Percentiles rank a stretch among this genome's conserved stretches.
Evolutionary conservation across 1,140 invertebrate species (phyloP).

Genomic region (Euwallacea fornicatus): DNA sequence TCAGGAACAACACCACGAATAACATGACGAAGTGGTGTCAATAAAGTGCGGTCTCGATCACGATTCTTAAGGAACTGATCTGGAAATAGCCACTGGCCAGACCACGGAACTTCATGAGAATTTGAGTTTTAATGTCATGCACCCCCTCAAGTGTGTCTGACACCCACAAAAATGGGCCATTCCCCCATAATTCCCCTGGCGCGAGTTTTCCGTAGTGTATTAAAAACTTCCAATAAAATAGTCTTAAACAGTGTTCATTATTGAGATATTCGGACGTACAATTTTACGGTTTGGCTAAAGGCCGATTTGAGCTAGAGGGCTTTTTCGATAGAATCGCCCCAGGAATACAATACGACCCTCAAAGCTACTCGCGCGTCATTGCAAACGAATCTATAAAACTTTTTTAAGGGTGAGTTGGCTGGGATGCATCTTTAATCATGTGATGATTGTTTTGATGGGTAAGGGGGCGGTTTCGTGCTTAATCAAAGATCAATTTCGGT

Average conservation of each 20-base stretch:
- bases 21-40: background rate
- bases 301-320: background rate
- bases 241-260: too few relatives aligned
- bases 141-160: conserved; percentile 43
- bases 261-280: too few relatives aligned
- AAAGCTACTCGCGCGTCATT: conserved; percentile 5
- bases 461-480: too few relatives aligned
- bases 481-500: too few relatives aligned
- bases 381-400: conserved; percentile 26
- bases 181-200: background rate
- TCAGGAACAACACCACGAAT: conserved; percentile 4
- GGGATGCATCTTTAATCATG: conserved; percentile 26
- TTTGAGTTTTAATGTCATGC: conserved; percentile 51
- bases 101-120: conserved; percentile 42
- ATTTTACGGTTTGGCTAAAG: background rate
- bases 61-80: conserved; percentile 40
- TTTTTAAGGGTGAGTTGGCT: background rate
- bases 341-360: background rate
- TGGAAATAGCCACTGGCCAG: conserved; percentile 50
- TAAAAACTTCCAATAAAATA: too few relatives aligned
- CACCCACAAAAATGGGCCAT: conserved; percentile 23
- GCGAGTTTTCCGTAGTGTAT: too few relatives aligned
- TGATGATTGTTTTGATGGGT: too few relatives aligned
- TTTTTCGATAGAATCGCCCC: conserved; percentile 18
- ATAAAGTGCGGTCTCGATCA: conserved; percentile 5